These are phyloP conservation scores for Zele albiditarsus DNA, from an alignment of 2,888 invertebrate species.

Conservation along the genomic window DNA sequence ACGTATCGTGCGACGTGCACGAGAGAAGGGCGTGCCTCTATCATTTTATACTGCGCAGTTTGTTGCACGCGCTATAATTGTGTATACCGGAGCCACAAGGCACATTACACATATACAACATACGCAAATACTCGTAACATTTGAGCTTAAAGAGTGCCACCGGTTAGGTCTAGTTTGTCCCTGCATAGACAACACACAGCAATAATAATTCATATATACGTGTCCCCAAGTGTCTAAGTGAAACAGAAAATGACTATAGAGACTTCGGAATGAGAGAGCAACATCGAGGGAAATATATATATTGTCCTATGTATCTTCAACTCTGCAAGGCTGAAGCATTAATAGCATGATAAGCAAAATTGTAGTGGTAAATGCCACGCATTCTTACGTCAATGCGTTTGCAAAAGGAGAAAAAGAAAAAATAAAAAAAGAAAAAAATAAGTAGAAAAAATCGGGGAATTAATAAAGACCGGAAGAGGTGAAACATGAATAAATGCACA, in stretches of 20 bases:
- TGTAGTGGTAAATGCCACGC: background rate
- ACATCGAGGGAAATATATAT: background rate
- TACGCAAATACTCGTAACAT: conserved; percentile 29
- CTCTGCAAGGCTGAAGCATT: background rate
- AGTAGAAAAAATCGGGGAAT: background rate
- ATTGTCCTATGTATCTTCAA: background rate
- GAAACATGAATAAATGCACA: conserved; percentile 2
- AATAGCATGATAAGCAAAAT: background rate
- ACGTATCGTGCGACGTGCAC: conserved; percentile 62
- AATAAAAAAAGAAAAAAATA: background rate
- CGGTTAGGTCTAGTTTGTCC: background rate
- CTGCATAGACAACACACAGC: no score
- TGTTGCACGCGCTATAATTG: conserved; percentile 68
- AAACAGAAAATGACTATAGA: no score
- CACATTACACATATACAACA: conserved; percentile 44
- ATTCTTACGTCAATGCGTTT: background rate
- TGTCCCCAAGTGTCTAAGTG: no score
- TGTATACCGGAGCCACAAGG: conserved; percentile 51
- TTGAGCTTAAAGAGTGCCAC: conserved; percentile 3
- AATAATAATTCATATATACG: no score
- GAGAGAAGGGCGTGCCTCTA: conserved; percentile 70
- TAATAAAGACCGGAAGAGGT: conserved; percentile 19
- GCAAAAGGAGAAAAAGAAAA: background rate
- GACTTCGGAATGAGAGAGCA: background rate
- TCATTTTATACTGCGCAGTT: conserved; percentile 69